Evolutionary conservation across 2,888 invertebrate species (phyloP).

Genomic region (Parthenolecanium corni): DNA sequence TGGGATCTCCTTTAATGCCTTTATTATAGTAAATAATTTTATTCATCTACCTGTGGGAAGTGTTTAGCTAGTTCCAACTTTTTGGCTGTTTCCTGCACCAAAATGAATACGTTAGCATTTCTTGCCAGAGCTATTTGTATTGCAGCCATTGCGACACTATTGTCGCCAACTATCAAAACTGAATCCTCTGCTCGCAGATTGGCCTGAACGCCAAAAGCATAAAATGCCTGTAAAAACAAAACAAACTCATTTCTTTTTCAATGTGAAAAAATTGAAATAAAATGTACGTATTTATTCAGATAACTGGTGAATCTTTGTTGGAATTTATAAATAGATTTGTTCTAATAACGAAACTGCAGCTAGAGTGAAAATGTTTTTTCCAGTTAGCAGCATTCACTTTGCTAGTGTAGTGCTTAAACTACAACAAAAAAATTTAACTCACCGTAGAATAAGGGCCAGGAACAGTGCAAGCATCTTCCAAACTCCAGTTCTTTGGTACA

Average conservation of each 20-base stretch:
- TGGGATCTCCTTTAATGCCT: no score
- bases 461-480: constrained; percentile 84
- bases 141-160: constrained; percentile 94
- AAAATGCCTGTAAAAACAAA: constrained; percentile 49
- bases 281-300: no score
- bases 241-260: neutral
- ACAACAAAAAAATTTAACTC: no score
- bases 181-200: constrained; percentile 68
- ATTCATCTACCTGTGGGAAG: constrained; percentile 53
- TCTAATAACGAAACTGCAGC: no score
- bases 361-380: no score
- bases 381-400: no score
- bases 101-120: constrained; percentile 81
- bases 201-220: constrained; percentile 80
- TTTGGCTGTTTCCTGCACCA: constrained; percentile 79
- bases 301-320: no score
- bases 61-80: constrained; percentile 71
- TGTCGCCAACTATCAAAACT: constrained; percentile 83
- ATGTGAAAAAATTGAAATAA: no score
- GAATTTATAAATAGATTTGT: no score
- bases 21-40: no score
- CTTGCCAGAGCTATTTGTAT: constrained; percentile 81
- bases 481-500: constrained; percentile 73
- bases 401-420: no score
- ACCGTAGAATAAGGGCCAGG: constrained; percentile 90